Base-by-base conservation (phyloP, 2,113 vertebrate genomes). In the Coracopsis vasa region DNA sequence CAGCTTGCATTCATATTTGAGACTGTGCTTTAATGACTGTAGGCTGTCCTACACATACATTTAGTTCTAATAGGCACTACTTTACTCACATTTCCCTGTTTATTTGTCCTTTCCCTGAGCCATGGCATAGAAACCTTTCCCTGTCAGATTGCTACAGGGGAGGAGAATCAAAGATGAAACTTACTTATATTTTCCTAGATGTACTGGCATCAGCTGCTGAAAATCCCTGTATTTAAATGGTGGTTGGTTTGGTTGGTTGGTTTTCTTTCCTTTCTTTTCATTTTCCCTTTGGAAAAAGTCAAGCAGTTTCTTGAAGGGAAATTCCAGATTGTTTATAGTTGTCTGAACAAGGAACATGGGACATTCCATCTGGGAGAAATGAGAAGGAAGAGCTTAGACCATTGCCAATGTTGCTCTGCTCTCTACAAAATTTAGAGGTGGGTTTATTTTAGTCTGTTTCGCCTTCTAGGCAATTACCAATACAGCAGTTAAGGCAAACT, bases 31-130 rank as follows among this genome's bases (percentile, higher is more conserved):
- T 84, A 86, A n/a, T 23, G 82, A 88, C 85, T 60, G 75, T 54
- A 86, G 80, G 75, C 75, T 75, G 31, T 61, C 56, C 86, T 86
- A 88, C 88, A 65, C 5, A 10, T 10, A 64, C 7, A 20, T 61
- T 80, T 71, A 77, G 27, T 92, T 86, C 77, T 88, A 82, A 91
- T 27, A 92, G 79, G 88, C 85, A 88, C 62, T 60, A 50, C 69
- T 93, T 74, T 53, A 48, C 80, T 79, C 67, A 87, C 44, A 21
- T 72, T 85, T 75, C 58, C 84, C 75, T 92, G 61, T 81, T 93
- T 75, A 78, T 50, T 78, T 70, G 92, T 71, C 83, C 72, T 90
- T 90, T 95, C 72, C 86, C 90, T 92, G 94, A 95, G 94, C 88
- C 61, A 31, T 9, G 39, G 67, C 85, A 62, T 48, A 93, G 62